Evolutionary conservation across 53 echinoderm and acorn worm genomes (phyloP).

Genomic region (Mesocentrotus franciscanus): DNA sequence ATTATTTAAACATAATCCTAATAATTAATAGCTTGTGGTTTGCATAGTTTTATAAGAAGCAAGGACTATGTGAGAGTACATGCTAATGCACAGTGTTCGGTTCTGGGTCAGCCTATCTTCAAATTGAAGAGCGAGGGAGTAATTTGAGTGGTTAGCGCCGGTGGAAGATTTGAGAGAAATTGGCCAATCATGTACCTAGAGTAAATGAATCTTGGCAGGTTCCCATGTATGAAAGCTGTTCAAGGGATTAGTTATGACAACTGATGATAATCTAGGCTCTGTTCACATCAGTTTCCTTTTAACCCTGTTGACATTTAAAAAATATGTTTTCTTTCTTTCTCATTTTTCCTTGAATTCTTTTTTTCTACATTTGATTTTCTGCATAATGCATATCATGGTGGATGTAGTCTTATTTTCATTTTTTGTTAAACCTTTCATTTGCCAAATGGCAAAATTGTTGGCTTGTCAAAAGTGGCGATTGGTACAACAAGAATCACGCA

Average conservation of each 20-base stretch:
- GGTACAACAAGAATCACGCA: too few species aligned
- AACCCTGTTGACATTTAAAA: background rate
- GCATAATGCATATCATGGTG: background rate
- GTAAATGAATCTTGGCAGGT: background rate
- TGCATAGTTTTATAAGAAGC: background rate
- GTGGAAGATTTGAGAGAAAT: conserved; percentile 31
- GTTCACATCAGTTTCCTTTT: background rate
- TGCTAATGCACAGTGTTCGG: background rate
- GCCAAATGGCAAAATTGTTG: too few species aligned
- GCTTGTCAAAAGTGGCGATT: too few species aligned
- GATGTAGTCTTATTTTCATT: background rate
- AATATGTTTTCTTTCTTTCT: background rate
- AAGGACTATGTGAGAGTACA: background rate
- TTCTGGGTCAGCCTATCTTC: background rate
- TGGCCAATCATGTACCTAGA: conserved; percentile 24
- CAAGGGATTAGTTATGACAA: conserved; percentile 20
- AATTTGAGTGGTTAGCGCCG: conserved; percentile 7
- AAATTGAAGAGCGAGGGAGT: conserved; percentile 5
- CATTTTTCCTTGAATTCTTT: background rate
- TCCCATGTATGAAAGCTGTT: conserved; percentile 39
- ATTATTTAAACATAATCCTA: background rate
- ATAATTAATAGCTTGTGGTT: background rate
- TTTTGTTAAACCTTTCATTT: too few species aligned
- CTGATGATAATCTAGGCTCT: conserved; percentile 7
- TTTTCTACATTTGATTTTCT: background rate